Evolutionary conservation across 2,888 invertebrate species (phyloP).

Genomic region (Hesperia comma): DNA sequence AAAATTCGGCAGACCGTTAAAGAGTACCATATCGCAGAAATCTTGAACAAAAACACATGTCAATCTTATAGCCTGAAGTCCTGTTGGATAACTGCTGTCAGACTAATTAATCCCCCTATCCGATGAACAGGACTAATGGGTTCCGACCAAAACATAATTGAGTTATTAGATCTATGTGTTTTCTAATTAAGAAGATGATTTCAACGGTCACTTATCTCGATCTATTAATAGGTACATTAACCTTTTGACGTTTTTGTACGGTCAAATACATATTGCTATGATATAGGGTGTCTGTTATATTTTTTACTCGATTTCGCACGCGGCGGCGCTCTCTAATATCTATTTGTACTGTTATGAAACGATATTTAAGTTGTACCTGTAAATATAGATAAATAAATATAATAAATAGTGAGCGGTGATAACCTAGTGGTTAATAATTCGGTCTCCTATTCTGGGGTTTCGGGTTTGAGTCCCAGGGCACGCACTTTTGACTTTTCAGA

Average conservation of each 20-base stretch:
- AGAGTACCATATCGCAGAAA: not conserved
- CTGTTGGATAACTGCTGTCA: conserved; percentile 3
- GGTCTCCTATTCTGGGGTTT: too few species aligned
- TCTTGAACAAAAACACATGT: conserved; percentile 5
- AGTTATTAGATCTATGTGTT: conserved; percentile 59
- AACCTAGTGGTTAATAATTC: too few species aligned
- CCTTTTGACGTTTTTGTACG: conserved; percentile 28
- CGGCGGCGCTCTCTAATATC: not conserved
- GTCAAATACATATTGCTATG: conserved; percentile 24
- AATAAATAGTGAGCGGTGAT: too few species aligned
- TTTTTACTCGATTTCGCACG: not conserved
- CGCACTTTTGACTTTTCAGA: too few species aligned
- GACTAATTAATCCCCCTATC: conserved; percentile 22
- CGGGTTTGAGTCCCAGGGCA: too few species aligned
- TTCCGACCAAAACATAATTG: conserved; percentile 65
- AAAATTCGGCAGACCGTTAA: not conserved
- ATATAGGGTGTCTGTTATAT: conserved; percentile 8
- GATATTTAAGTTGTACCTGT: too few species aligned
- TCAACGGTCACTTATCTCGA: conserved; percentile 47
- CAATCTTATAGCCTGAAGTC: not conserved
- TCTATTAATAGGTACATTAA: conserved; percentile 30
- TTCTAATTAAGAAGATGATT: conserved; percentile 58
- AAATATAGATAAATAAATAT: too few species aligned
- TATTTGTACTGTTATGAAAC: not conserved
- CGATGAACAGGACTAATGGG: conserved; percentile 52